Conservation (phyloP, 2,113 vertebrate genomes). For the Pipra filicauda region DNA sequence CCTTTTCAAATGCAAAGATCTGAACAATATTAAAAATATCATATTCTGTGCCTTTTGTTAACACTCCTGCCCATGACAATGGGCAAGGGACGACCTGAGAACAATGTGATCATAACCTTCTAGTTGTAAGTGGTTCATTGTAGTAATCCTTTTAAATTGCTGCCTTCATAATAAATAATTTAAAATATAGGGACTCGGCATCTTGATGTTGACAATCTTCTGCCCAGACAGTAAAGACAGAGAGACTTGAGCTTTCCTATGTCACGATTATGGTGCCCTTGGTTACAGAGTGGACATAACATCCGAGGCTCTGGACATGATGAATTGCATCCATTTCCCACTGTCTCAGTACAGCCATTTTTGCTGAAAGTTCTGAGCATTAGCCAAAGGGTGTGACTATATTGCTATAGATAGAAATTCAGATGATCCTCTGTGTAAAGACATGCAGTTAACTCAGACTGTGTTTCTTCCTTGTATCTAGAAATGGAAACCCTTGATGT, state of each 20-base stretch:
- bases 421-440: neutral
- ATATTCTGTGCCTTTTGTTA: neutral
- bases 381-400: neutral
- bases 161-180: neutral
- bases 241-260: neutral
- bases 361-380: neutral
- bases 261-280: rapidly evolving
- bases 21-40: neutral
- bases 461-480: neutral
- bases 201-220: neutral
- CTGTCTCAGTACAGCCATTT: neutral
- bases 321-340: neutral
- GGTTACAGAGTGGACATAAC: neutral
- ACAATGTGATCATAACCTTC: neutral
- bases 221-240: neutral
- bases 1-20: neutral
- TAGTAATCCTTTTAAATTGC: neutral
- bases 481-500: neutral
- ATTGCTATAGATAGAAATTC: neutral
- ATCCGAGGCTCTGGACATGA: neutral
- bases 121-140: neutral
- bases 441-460: neutral
- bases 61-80: neutral
- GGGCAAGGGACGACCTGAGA: neutral
- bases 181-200: neutral